A percentile compares a stretch with the other conserved stretches of the same genome.
Evolutionary conservation across 2,113 vertebrate species (phyloP).

Genomic region (Catagonus wagneri): DNA sequence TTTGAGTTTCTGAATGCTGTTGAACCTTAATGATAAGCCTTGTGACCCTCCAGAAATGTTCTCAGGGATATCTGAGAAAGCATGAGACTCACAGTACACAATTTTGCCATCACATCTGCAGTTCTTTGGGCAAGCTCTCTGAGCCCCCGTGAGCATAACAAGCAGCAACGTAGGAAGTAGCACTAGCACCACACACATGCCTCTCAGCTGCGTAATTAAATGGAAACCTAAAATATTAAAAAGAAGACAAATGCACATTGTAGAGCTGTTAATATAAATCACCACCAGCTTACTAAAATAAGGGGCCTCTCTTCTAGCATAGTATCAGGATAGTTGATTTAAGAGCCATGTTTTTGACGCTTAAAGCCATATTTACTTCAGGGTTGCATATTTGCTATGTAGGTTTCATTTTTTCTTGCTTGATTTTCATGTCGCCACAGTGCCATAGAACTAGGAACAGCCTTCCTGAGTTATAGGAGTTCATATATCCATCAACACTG

Average conservation of each 20-base stretch:
- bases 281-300: not conserved
- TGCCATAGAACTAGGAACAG: not conserved
- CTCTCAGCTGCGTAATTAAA: slow-evolving; percentile 87
- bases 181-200: slow-evolving; percentile 90
- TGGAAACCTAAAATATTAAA: slow-evolving; percentile 87
- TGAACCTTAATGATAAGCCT: slow-evolving; percentile 97
- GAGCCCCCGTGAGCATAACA: slow-evolving; percentile 89
- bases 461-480: slow-evolving; percentile 31
- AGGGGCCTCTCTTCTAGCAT: not conserved
- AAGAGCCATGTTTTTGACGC: slow-evolving; percentile 44
- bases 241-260: slow-evolving; percentile 82
- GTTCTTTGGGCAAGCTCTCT: slow-evolving; percentile 95
- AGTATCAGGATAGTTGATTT: not conserved
- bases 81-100: slow-evolving; percentile 98
- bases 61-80: slow-evolving; percentile 95
- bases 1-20: slow-evolving; percentile 96
- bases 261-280: slow-evolving; percentile 60
- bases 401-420: slow-evolving; percentile 12
- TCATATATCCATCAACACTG: slow-evolving; percentile 34
- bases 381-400: not conserved
- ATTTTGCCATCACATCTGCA: slow-evolving; percentile 99
- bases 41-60: slow-evolving; percentile 97
- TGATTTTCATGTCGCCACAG: slow-evolving; percentile 70
- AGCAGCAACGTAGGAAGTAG: slow-evolving; percentile 92
- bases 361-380: not conserved